Conservation (phyloP, 2,113 vertebrate species). For the Phyllopteryx taeniolatus region DNA sequence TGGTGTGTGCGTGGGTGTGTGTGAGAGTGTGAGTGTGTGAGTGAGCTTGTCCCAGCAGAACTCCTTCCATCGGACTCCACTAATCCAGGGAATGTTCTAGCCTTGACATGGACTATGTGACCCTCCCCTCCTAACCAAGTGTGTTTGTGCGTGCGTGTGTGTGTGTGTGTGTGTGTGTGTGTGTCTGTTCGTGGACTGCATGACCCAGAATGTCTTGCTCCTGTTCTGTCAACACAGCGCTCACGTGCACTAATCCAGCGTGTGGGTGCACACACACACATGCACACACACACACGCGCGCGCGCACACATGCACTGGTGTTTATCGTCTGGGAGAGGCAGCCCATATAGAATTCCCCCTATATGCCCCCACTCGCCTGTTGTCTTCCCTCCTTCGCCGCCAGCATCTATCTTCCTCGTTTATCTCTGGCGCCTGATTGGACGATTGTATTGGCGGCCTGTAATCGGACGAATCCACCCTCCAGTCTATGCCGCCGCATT, state of each 20-base stretch:
- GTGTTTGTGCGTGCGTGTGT: neutral
- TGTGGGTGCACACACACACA: neutral
- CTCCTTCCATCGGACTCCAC: slow-evolving; percentile 1
- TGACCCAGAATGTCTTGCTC: slow-evolving; percentile 12
- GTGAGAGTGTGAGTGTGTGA: neutral
- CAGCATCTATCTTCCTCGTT: neutral
- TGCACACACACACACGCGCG: too few species aligned
- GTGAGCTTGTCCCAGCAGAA: neutral
- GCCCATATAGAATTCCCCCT: neutral
- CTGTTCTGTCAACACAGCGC: slow-evolving; percentile 3
- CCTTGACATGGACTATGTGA: neutral
- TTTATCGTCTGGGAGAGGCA: slow-evolving; percentile 1
- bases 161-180: neutral
- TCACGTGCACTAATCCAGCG: neutral
- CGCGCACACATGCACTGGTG: neutral
- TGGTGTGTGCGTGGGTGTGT: neutral
- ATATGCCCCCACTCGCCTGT: neutral
- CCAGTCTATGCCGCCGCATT: neutral
- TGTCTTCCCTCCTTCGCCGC: neutral
- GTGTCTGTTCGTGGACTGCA: slow-evolving; percentile 7
- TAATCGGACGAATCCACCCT: neutral
- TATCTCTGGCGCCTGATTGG: neutral
- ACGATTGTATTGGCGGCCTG: neutral
- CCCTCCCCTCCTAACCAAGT: neutral
- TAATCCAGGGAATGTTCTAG: slow-evolving; percentile 12